These are phyloP conservation scores for Elymnias hypermnestra DNA, from an alignment of 1,140 invertebrate genomes.

Conservation along the genomic window DNA sequence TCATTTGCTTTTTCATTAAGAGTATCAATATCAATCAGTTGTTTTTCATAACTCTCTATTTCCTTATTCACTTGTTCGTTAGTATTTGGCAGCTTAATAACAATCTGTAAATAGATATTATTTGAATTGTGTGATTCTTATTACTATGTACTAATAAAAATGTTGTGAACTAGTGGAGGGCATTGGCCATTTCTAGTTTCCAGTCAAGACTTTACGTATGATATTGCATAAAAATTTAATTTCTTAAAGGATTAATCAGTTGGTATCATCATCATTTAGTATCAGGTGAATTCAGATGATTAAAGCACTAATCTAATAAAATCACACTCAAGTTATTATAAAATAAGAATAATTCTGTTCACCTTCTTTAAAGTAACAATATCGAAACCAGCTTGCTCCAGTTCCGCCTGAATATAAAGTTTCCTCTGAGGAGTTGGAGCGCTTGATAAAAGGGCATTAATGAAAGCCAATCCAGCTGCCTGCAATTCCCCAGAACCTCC, in stretches of 20 bases:
- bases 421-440: conserved; percentile 84
- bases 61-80: conserved; percentile 79
- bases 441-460: conserved; percentile 90
- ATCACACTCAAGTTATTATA: too few species aligned
- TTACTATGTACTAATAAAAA: too few species aligned
- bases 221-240: too few species aligned
- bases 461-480: conserved; percentile 88
- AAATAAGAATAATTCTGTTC: too few species aligned
- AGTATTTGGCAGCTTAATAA: conserved; percentile 49
- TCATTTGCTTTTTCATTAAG: conserved; percentile 77
- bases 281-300: too few species aligned
- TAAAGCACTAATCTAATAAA: too few species aligned
- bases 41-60: conserved; percentile 82
- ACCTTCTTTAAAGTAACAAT: conserved; percentile 81
- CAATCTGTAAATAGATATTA: conserved; percentile 35
- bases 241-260: too few species aligned
- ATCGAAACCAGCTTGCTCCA: conserved; percentile 90
- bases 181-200: too few species aligned
- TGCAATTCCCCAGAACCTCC: conserved; percentile 84
- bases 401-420: conserved; percentile 92
- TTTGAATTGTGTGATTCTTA: too few species aligned
- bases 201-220: too few species aligned
- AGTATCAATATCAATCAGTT: conserved; percentile 83
- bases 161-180: too few species aligned
- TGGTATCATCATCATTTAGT: too few species aligned